Percentiles rank a stretch among this genome's conserved stretches.
Conservation (phyloP, 2,888 invertebrate genomes). For the Caenorhabditis panamensis region DNA sequence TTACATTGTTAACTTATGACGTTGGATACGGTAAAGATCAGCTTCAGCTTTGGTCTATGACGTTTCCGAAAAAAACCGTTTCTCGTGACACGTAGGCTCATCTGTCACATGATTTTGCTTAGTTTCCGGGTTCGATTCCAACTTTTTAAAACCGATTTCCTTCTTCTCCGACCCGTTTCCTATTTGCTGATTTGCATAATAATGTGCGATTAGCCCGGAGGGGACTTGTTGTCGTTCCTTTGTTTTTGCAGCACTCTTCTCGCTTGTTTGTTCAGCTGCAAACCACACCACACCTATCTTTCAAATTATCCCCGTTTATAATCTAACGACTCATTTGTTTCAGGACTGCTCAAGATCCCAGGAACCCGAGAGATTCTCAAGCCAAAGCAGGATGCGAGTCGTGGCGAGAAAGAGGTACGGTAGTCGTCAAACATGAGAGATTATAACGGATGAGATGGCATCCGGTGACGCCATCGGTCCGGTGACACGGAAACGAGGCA, state of each 20-base stretch:
- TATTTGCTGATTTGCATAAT: slow-evolving; percentile 61
- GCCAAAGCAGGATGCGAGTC: slow-evolving; percentile 73
- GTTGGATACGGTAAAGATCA: too few relatives aligned
- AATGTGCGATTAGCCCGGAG: slow-evolving; percentile 54
- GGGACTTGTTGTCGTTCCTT: slow-evolving; percentile 47
- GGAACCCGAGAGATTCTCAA: slow-evolving; percentile 73
- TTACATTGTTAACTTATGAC: too few relatives aligned
- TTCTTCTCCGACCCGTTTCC: background rate
- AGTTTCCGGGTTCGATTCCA: background rate
- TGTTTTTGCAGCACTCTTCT: slow-evolving; percentile 46
- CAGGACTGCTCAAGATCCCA: slow-evolving; percentile 77
- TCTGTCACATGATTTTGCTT: background rate
- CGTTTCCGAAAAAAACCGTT: too few relatives aligned
- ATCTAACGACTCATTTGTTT: slow-evolving; percentile 38
- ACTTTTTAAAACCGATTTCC: background rate
- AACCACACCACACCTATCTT: slow-evolving; percentile 48
- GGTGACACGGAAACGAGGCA: slow-evolving; percentile 52
- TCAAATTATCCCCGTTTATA: slow-evolving; percentile 7
- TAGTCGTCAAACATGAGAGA: background rate
- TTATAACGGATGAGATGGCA: slow-evolving; percentile 18
- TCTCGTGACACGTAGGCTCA: too few relatives aligned
- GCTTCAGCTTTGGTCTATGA: too few relatives aligned
- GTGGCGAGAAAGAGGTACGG: slow-evolving; percentile 76
- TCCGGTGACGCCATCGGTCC: slow-evolving; percentile 17
- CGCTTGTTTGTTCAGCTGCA: slow-evolving; percentile 59